These are phyloP conservation scores for Prunella himalayana DNA, from an alignment of 2,113 vertebrate genomes.

Conservation along the genomic window DNA sequence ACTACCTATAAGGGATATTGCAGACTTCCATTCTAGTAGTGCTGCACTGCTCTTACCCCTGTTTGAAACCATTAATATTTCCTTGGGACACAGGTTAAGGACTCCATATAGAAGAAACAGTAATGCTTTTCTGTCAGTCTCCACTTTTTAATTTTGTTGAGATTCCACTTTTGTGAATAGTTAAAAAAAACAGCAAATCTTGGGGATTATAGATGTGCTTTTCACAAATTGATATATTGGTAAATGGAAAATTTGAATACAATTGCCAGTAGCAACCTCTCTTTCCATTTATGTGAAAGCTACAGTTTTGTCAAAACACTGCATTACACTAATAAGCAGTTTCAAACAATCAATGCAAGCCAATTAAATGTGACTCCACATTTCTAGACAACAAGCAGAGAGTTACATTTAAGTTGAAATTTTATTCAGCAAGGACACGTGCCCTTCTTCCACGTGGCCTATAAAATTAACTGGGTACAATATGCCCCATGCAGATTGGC, in stretches of 20 bases:
- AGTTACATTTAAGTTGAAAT: not conserved
- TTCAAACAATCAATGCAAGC: constrained; percentile 6
- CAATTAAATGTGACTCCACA: constrained; percentile 2
- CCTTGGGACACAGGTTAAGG: not conserved
- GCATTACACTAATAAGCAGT: constrained; percentile 34
- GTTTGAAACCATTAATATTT: not conserved
- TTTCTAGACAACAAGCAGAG: constrained; percentile 28
- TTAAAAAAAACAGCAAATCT: not conserved
- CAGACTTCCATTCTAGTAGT: not conserved
- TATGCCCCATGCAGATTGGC: not conserved
- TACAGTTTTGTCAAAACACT: not conserved
- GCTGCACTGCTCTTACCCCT: not conserved
- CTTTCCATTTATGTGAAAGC: not conserved
- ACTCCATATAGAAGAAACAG: not conserved
- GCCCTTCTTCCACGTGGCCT: not conserved
- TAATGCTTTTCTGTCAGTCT: not conserved
- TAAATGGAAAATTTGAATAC: not conserved
- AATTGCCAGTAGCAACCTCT: not conserved
- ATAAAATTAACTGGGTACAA: not conserved
- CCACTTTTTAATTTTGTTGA: not conserved
- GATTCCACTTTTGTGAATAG: not conserved
- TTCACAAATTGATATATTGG: not conserved
- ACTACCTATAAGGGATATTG: not conserved
- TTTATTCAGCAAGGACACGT: not conserved
- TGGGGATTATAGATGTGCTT: not conserved